Evolutionary conservation across 2,113 vertebrate species (phyloP).

Genomic region (Pachypanchax playfairii): DNA sequence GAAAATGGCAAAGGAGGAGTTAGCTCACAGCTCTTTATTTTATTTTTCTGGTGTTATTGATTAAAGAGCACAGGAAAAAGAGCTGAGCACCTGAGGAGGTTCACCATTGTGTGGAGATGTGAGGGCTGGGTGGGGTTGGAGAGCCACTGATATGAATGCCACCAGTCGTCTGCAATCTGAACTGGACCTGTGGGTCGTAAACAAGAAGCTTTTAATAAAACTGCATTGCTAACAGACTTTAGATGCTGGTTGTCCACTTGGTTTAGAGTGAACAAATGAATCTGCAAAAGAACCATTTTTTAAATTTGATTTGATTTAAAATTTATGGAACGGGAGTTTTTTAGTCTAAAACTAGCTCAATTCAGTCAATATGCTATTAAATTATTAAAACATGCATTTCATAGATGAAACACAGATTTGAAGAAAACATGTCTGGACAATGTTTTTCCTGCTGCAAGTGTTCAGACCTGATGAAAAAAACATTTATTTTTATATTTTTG

Average conservation of each 20-base stretch:
- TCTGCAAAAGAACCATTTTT: slow-evolving; percentile 3
- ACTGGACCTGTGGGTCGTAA: slow-evolving; percentile 60
- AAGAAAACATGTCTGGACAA: no score
- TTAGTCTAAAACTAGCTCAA: slow-evolving; percentile 7
- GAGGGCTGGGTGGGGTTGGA: slow-evolving; percentile 57
- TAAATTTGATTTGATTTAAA: not conserved
- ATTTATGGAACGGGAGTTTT: not conserved
- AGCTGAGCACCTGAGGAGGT: slow-evolving; percentile 60
- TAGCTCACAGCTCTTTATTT: slow-evolving; percentile 64
- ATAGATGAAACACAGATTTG: no score
- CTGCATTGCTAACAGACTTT: slow-evolving; percentile 15
- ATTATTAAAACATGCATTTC: no score
- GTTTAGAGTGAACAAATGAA: no score
- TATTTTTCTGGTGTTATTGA: slow-evolving; percentile 69
- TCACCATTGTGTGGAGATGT: slow-evolving; percentile 71
- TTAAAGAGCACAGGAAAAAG: slow-evolving; percentile 64
- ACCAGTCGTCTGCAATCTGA: slow-evolving; percentile 38
- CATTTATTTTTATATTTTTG: no score
- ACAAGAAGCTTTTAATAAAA: slow-evolving; percentile 40
- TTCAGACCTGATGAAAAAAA: no score
- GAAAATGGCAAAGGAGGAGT: slow-evolving; percentile 45
- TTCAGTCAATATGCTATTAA: not conserved
- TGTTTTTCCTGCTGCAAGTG: no score
- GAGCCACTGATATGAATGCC: slow-evolving; percentile 55
- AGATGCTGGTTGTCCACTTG: no score